Percentiles rank a stretch among this genome's conserved stretches.
Evolutionary conservation across 2,113 vertebrate genomes (phyloP).

Genomic region (Lagopus leucura): DNA sequence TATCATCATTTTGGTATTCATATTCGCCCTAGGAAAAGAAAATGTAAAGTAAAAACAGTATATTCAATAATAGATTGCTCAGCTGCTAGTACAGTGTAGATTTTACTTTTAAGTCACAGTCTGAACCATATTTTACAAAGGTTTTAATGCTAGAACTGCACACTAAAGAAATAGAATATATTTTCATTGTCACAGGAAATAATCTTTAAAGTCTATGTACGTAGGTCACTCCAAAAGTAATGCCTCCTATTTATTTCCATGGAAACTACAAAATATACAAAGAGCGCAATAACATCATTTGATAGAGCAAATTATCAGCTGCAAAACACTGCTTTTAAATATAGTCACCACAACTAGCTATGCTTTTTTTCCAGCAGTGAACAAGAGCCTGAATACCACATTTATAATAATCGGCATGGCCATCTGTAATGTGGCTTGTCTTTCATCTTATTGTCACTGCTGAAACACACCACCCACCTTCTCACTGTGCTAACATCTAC

Average conservation of each 20-base stretch:
- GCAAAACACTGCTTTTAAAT: too few species aligned
- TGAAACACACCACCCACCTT: neutral
- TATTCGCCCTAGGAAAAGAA: slow-evolving; percentile 86
- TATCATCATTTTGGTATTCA: slow-evolving; percentile 81
- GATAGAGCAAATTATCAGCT: too few species aligned
- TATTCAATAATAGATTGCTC: neutral
- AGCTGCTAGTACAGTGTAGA: neutral
- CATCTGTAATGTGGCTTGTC: neutral
- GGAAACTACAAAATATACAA: too few species aligned
- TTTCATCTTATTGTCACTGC: neutral
- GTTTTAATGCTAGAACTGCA: neutral
- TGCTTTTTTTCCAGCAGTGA: too few species aligned
- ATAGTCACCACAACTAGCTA: too few species aligned
- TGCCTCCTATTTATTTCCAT: too few species aligned
- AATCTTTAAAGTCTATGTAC: neutral
- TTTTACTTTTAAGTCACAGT: neutral
- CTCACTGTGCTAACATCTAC: too few species aligned
- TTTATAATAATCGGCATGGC: neutral
- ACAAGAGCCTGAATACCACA: too few species aligned
- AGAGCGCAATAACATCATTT: too few species aligned
- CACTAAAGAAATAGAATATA: neutral
- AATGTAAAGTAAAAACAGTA: neutral
- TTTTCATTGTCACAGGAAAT: neutral
- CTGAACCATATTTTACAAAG: neutral
- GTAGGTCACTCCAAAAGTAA: neutral